Evolutionary conservation across 2,113 vertebrate species (phyloP), one percentile per base, ranked within the genome.

Genomic region (Colaptes auratus): DNA sequence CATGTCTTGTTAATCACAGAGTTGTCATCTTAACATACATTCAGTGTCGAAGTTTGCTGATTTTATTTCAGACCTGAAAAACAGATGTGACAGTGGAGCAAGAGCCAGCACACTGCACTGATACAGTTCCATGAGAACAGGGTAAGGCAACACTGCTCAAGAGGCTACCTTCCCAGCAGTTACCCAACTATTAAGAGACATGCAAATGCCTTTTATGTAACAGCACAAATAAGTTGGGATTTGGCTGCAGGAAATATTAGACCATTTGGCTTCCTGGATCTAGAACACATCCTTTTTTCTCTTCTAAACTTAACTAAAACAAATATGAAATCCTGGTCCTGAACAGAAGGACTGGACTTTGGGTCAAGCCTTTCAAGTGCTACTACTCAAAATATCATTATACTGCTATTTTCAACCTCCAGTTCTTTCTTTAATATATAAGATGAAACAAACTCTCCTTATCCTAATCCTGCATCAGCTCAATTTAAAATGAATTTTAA

Each of bases 81-180:
- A 70, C 11, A 73, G 59, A 82, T 27, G 30, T 73, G n/a, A 24
- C 25, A 21, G 15, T 25, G 16, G 67, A 35, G 56, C 44, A 58
- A 33, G 10, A 69, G 61, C 33, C 19, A 73, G 31, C 48, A 48
- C 15, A 9, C 31, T 31, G 31, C 25, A 14, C 9, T 30, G 55
- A 58, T 31, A 23, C 0, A 27, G 18, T 55, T 71, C 21, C 3
- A 1, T 2, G 12, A 46, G 60, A 66, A 64, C 2, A 12, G 30
- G 15, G 14, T 15, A n/a, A 0, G 1, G 74, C 4, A 59, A 53
- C 23, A n/a, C 24, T 12, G 28, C 63, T 55, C 0, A 0, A 64
- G 35, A 44, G 20, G 24, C 52, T 11, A 3, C n/a, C 42, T 53
- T 69, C 36, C 42, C 46, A 61, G 16, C 19, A 48, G 53, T 25